Conservation (phyloP, 2,888 invertebrate genomes). For the Craniophora ligustri region DNA sequence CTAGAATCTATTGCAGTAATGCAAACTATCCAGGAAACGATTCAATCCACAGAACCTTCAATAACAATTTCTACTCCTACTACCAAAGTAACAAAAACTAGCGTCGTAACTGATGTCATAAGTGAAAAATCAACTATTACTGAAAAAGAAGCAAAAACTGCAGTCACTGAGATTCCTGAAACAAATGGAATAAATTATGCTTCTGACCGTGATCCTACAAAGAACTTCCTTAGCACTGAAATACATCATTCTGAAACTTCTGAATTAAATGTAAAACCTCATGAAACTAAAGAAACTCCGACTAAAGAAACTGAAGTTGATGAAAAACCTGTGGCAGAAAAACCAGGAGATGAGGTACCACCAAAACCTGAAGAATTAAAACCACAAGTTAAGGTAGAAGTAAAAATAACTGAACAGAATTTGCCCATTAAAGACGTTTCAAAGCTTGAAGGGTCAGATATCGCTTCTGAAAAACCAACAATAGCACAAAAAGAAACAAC, state of each 20-base stretch:
- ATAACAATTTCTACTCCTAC: slow-evolving; percentile 22
- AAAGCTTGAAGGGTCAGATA: slow-evolving; percentile 7
- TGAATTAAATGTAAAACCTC: slow-evolving; percentile 14
- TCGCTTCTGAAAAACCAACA: slow-evolving; percentile 1
- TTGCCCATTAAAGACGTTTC: slow-evolving; percentile 4
- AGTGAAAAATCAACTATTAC: slow-evolving; percentile 16
- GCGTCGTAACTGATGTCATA: neutral
- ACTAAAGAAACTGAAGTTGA: neutral
- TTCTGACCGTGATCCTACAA: slow-evolving; percentile 48
- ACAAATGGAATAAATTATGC: slow-evolving; percentile 32
- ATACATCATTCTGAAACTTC: slow-evolving; percentile 54
- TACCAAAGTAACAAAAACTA: slow-evolving; percentile 20
- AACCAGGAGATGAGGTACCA: slow-evolving; percentile 5
- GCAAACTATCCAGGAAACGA: slow-evolving; percentile 41
- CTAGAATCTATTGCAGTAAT: slow-evolving; percentile 24
- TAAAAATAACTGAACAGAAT: slow-evolving; percentile 20
- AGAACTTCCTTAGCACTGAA: slow-evolving; percentile 59
- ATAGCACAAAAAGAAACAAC: slow-evolving; percentile 4
- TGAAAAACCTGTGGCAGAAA: slow-evolving; percentile 2
- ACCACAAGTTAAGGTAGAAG: slow-evolving; percentile 22
- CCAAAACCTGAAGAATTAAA: slow-evolving; percentile 9
- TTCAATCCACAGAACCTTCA: slow-evolving; percentile 40
- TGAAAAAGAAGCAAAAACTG: slow-evolving; percentile 13
- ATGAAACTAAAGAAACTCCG: slow-evolving; percentile 6
- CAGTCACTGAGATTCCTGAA: slow-evolving; percentile 15